Percentiles rank a stretch among this genome's conserved stretches.
These are phyloP conservation scores for Echinometra lucunter DNA, from an alignment of 53 echinoderm and acorn worm species.

Conservation along the genomic window DNA sequence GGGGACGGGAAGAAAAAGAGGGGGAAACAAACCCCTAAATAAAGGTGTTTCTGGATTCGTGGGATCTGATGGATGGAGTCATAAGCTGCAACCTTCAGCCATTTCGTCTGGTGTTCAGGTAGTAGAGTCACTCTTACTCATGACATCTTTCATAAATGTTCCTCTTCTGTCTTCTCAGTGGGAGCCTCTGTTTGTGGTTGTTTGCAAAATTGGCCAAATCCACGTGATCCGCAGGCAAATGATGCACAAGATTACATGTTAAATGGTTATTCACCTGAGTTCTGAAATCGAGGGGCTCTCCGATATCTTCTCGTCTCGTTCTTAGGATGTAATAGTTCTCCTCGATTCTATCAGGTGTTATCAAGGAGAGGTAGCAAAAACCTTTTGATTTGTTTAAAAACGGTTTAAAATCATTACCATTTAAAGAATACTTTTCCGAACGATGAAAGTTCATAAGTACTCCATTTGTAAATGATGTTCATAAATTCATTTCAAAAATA, in stretches of 20 bases:
- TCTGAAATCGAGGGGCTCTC: background rate
- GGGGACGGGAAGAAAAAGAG: no score
- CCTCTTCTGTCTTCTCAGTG: background rate
- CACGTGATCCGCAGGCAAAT: conserved; percentile 37
- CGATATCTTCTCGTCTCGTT: background rate
- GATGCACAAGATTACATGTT: background rate
- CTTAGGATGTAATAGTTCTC: background rate
- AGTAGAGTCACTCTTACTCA: conserved; percentile 40
- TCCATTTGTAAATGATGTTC: no score
- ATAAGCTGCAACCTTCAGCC: conserved; percentile 31
- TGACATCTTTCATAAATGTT: conserved; percentile 43
- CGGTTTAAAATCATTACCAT: no score
- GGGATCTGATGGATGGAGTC: conserved; percentile 1
- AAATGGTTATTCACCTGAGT: conserved; percentile 31
- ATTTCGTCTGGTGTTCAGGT: conserved; percentile 8
- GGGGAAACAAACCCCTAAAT: background rate
- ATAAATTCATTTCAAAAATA: no score
- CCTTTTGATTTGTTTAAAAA: no score
- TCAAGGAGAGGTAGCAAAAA: no score
- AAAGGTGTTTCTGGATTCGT: background rate
- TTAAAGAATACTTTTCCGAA: no score
- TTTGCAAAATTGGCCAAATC: conserved; percentile 41
- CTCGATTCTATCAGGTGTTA: no score
- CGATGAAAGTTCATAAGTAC: no score
- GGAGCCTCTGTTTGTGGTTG: conserved; percentile 52